phyloP scores from a whole-genome alignment of 2,888 invertebrate species.

The Atrina japonica region DNA sequence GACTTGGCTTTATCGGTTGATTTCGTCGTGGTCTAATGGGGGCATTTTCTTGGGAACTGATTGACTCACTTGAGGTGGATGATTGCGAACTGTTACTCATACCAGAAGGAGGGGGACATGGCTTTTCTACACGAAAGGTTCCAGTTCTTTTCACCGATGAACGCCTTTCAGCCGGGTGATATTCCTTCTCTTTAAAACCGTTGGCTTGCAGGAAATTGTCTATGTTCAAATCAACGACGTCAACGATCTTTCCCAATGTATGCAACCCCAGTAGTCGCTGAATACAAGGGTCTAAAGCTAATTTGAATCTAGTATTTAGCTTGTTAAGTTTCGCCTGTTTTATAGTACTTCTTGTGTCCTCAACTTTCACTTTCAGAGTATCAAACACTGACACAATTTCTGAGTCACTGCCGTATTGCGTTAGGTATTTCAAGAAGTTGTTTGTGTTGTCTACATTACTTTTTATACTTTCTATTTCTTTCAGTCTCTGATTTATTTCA shows the following conservation, averaged over 20 bases:
- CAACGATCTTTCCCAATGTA: conserved; percentile 59
- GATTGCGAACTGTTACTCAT: conserved; percentile 37
- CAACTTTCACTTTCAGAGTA: conserved; percentile 57
- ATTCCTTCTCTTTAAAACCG: conserved; percentile 51
- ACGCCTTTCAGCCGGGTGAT: conserved; percentile 43
- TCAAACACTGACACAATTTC: conserved; percentile 62
- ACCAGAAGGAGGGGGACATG: conserved; percentile 13
- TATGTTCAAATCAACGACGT: conserved; percentile 60
- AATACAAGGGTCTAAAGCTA: conserved; percentile 53
- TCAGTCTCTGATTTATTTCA: conserved; percentile 51
- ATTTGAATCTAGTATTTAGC: conserved; percentile 55
- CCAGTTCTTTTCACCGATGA: conserved; percentile 59
- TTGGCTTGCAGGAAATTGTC: conserved; percentile 53
- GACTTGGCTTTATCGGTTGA: conserved; percentile 21
- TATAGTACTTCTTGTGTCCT: conserved; percentile 58
- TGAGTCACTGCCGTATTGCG: conserved; percentile 62
- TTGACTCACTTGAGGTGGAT: conserved; percentile 60
- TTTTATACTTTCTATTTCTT: conserved; percentile 60
- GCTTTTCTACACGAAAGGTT: conserved; percentile 62
- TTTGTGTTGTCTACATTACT: conserved; percentile 60
- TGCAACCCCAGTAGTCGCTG: conserved; percentile 53
- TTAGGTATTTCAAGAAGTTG: conserved; percentile 55
- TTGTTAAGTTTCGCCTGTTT: conserved; percentile 58
- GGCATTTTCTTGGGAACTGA: conserved; percentile 59
- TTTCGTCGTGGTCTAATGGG: conserved; percentile 30